Evolutionary conservation across 37 sponge, comb jelly and placozoan species (phyloP), one percentile per base, ranked within the genome.

Genomic region (Diacarnus erythraeanus): DNA sequence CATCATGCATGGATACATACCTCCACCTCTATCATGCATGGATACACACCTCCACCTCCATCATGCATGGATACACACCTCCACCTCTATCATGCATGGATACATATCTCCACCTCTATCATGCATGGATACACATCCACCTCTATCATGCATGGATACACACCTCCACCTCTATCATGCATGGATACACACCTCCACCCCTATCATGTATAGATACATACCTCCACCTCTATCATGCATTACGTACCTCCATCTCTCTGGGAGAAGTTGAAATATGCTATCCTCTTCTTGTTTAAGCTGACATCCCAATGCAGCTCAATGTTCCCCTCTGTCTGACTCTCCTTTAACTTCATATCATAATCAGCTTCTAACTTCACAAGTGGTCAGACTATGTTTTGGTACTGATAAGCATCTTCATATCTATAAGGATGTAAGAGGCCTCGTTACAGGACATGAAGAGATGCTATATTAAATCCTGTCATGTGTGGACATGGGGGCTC

Each of bases 301-400:
- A 88, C 81, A 72, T 98, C 98, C 98, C 98, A 98, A 42, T 94
- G 75, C 33, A 98, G 91, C 58, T 64, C 78, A 61, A 98, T 85
- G 86, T 89, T 90, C n/a, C 92, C 95, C 58, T 93, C 92, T 18
- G 91, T 91, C 94, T 93, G 95, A 33, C 89, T 83, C 81, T 98
- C 95, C 80, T 98, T 98, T 74, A 95, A 70, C 57, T 84, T 82
- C 89, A 88, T 87, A 79, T 98, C 98, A 57, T 98, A 95, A 83
- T 98, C 98, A 21, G 98, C 95, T 70, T 98, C 98, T 82, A 95
- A 77, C 80, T 95, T 98, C 42, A 98, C 94, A 51, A 98, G 90
- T 12, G 98, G 98, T 20, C 92, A 93, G 75, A 98, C 86, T 57
- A 98, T 92, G 77, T 92, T 83, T 90, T 98, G 95, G 86, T 98